A percentile compares a stretch with the other conserved stretches of the same genome.
Evolutionary conservation across 2,113 vertebrate genomes (phyloP).

Genomic region (Poicephalus meyeri): DNA sequence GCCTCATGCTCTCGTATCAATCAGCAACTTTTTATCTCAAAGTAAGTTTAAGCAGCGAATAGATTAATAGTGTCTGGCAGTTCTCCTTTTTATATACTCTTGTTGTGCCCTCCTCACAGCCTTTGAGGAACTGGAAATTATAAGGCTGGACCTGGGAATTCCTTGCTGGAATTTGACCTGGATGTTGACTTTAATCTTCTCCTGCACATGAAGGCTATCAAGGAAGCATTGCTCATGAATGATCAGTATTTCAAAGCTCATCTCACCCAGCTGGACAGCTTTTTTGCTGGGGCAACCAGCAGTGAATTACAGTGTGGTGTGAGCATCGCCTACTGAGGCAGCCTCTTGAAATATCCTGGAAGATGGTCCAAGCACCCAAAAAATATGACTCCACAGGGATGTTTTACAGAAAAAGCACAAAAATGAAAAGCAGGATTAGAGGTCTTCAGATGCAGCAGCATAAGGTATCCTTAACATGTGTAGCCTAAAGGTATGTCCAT

Average conservation of each 20-base stretch:
- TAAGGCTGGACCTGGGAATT: neutral
- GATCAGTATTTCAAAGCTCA: neutral
- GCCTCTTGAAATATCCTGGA: neutral
- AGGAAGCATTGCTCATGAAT: neutral
- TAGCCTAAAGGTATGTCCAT: neutral
- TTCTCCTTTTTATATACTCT: neutral
- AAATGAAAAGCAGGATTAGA: neutral
- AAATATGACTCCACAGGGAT: neutral
- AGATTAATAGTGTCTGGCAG: neutral
- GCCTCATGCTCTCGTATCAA: neutral
- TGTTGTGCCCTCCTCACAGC: neutral
- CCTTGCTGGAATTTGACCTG: neutral
- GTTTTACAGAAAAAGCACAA: neutral
- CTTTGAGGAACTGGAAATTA: neutral
- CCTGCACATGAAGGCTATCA: neutral
- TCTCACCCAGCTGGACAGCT: neutral
- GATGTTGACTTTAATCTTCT: neutral
- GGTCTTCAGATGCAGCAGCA: neutral
- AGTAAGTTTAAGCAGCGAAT: neutral
- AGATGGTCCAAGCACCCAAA: neutral
- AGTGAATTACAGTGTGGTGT: neutral
- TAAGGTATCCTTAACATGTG: neutral
- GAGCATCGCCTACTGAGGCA: neutral
- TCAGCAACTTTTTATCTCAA: constrained; percentile 2
- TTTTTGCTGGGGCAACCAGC: neutral